Evolutionary conservation across 2,113 vertebrate genomes (phyloP), one percentile per base, ranked within the genome.

Genomic region (Nibea albiflora): DNA sequence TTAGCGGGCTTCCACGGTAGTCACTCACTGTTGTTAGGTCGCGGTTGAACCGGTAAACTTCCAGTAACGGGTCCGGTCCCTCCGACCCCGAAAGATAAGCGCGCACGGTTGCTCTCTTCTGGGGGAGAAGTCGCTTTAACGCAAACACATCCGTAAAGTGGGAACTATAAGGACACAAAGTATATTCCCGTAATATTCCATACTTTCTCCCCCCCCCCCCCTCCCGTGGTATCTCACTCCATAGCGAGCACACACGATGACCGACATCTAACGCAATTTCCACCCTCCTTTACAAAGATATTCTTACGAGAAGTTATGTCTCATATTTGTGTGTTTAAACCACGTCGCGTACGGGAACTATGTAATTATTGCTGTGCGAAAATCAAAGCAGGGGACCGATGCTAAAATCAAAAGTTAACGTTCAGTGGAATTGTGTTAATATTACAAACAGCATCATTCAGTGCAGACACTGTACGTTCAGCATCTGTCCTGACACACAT

Each of bases 21-120:
- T 39, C 22, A 2, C 17, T 12, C 44, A 1, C 50, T 57, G 68
- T 61, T 74, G 50, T 49, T 61, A 8, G 31, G 31, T 0, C 52
- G 50, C 57, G 20, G 54, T 65, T 60, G 73, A 81, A 83, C 61
- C 72, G 24, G 70, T 35, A 35, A 64, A 57, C 67, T 44, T 68
- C 54, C 74, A 54, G 57, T 80, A 65, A 77, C 78, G 78, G 82
- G 80, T 75, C 31, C 73, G 15, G 50, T 81, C 20, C 42, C 20
- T 22, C 42, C 28, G 15, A 62, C 0, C 11, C 39, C 0, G 20
- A 16, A 39, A 42, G 39, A 70, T 22, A 12, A 66, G 16, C 20
- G n/a, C 39, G 8, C 63, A 4, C 4, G 26, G 35, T 1, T 31
- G 11, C 44, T 22, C 17, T 15, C 19, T n/a, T 39, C 35, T 12